Evolutionary conservation across 2,888 invertebrate genomes (phyloP), one percentile per base, ranked within the genome.

Genomic region (Cabera pusaria): DNA sequence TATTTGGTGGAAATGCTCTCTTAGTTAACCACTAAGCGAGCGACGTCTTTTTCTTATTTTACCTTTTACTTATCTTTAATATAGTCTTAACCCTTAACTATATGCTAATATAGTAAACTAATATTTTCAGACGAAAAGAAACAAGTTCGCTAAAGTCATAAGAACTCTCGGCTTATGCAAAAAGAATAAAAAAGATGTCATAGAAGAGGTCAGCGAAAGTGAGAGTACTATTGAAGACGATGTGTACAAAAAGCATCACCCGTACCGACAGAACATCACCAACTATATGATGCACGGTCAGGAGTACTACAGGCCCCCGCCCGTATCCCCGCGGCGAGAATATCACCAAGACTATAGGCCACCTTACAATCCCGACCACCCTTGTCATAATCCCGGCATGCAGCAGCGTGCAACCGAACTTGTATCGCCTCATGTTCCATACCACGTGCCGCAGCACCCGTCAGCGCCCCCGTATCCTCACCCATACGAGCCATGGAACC

Each of bases 221-320:
- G 75, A 76, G 21, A 73, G 66, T 32, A 52, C 62, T 2, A 50
- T 64, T n/a, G 70, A 73, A 22, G 65, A 63, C 3, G 62, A 72
- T 6, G 31, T 63, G 1, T 59, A 63, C 26, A 35, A 29, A 6
- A 39, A 41, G 26, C 21, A 50, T 9, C 44, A 72, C 5, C 74
- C 76, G 1, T 84, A 64, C 35, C 63, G 59, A 17, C 86, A 85
- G 49, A 58, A 82, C 1, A 38, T 83, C n/a, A 58, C 63, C 0
- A 77, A 72, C 49, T 86, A 83, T 32, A 56, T 64, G 52, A 70
- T 84, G 75, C 65, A 78, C 36, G 67, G 59, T 1, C 78, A 80
- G 31, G 71, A 82, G 28, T 82, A 67, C 35, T 70, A 61, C 24
- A 63, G 57, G 4, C 60, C 59, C 3, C 80, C 75, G 1, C 72